phyloP scores from a whole-genome alignment of 1,140 invertebrate species.

The Drosophila nasuta region DNA sequence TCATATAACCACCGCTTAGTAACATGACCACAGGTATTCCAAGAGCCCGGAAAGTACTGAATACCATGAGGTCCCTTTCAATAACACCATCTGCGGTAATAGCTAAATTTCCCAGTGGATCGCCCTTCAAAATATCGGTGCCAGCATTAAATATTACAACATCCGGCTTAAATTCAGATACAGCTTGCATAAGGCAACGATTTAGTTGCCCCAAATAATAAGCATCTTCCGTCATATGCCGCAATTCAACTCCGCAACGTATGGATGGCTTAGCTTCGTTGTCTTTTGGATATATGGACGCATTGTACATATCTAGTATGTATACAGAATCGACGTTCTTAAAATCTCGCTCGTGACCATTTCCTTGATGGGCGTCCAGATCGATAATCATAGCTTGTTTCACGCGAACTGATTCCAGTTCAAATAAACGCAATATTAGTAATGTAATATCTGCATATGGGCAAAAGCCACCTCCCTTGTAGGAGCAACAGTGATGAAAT shows the following conservation, averaged over 20 bases:
- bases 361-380: constrained; percentile 96
- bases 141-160: constrained; percentile 95
- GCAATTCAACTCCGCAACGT: constrained; percentile 89
- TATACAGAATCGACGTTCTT: constrained; percentile 90
- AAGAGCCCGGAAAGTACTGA: constrained; percentile 88
- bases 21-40: constrained; percentile 94
- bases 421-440: constrained; percentile 89
- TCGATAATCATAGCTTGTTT: constrained; percentile 93
- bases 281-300: constrained; percentile 92
- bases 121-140: constrained; percentile 92
- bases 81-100: constrained; percentile 92
- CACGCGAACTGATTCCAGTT: constrained; percentile 86
- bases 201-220: constrained; percentile 89
- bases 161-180: constrained; percentile 91
- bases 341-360: constrained; percentile 94
- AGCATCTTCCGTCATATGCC: constrained; percentile 88
- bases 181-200: constrained; percentile 88
- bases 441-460: constrained; percentile 95
- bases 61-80: constrained; percentile 93
- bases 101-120: constrained; percentile 90
- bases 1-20: constrained; percentile 94
- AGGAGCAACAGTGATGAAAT: constrained; percentile 92
- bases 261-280: constrained; percentile 90
- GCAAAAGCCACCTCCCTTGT: constrained; percentile 93
- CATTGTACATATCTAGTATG: constrained; percentile 95